Base-by-base conservation (phyloP, 2,888 invertebrate genomes). In the Agrypnus murinus region DNA sequence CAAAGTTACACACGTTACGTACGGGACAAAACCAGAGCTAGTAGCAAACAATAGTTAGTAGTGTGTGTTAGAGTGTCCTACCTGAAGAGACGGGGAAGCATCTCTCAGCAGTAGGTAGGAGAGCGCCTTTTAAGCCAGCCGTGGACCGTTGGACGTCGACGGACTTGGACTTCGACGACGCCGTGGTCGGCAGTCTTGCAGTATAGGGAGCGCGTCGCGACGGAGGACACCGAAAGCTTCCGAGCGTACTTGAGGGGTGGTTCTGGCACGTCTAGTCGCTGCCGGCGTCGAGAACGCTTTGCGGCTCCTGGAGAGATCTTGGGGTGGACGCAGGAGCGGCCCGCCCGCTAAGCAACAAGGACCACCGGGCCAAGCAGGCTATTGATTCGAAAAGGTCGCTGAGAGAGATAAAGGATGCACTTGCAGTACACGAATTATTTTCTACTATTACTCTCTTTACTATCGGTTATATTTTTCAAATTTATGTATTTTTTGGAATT, bases 211-310 rank as follows among this genome's bases (percentile, higher is more conserved):
- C 77, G 76, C 75, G 74, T 57, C 74, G 74, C 74, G 75, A 71
- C 80, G 81, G 77, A 75, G 76, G 72, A 65, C 71, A 74, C 78
- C 81, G 83, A 81, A 66, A 74, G 73, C 72, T 63, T 70, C 80
- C 82, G 82, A 82, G 63, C 74, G 65, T 74, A 62, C 73, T 73
- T 79, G 81, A 81, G 81, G 81, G 82, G 83, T 80, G 82, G 81
- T 81, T 77, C 80, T 80, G 78, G 81, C 79, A 84, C 84, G 84
- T 84, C 84, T 82, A 81, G 81, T 78, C 87, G 86, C 87, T 81
- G 86, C 85, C 85, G 85, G 84, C 86, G 87, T 87, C 87, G 87
- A 85, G 86, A 87, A 86, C 87, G 88, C 84, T 85, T 85, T 86
- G 86, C 82, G 84, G 83, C 81, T 80, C 77, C 81, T 79, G 81